These are phyloP conservation scores for Theretra japonica DNA, from an alignment of 2,888 invertebrate genomes.

Conservation along the genomic window DNA sequence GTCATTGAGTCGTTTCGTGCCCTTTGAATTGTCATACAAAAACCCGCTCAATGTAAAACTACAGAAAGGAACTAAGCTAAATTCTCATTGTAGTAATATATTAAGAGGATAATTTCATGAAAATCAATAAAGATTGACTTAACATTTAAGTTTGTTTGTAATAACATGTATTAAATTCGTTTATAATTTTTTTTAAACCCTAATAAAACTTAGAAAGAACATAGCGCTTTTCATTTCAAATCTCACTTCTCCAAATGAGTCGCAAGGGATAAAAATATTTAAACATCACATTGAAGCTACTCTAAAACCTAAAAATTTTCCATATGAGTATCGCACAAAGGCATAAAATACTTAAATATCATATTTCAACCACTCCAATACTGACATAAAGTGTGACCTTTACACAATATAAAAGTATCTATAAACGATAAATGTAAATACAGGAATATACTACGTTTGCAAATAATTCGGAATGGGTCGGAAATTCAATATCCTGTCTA, in stretches of 20 bases:
- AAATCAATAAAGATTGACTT: too few species aligned
- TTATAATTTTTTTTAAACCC: too few species aligned
- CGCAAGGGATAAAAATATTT: too few species aligned
- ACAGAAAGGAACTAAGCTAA: background rate
- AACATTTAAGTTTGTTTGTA: too few species aligned
- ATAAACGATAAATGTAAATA: background rate
- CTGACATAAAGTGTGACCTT: background rate
- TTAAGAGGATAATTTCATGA: too few species aligned
- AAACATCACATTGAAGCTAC: background rate
- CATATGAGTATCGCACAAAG: too few species aligned
- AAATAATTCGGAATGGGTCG: background rate
- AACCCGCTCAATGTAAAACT: background rate
- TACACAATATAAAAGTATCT: background rate
- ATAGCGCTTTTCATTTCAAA: too few species aligned
- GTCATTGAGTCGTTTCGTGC: background rate
- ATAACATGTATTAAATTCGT: too few species aligned
- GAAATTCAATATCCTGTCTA: constrained; percentile 16
- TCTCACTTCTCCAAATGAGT: too few species aligned
- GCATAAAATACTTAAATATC: background rate
- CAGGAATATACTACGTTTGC: background rate
- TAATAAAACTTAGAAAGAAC: too few species aligned
- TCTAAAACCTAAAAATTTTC: background rate
- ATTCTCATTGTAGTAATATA: background rate
- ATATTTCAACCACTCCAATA: background rate
- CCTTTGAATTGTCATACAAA: background rate